A percentile compares a stretch with the other conserved stretches of the same genome.
phyloP scores from a whole-genome alignment of 2,113 vertebrate genomes.

The Nipponia nippon region DNA sequence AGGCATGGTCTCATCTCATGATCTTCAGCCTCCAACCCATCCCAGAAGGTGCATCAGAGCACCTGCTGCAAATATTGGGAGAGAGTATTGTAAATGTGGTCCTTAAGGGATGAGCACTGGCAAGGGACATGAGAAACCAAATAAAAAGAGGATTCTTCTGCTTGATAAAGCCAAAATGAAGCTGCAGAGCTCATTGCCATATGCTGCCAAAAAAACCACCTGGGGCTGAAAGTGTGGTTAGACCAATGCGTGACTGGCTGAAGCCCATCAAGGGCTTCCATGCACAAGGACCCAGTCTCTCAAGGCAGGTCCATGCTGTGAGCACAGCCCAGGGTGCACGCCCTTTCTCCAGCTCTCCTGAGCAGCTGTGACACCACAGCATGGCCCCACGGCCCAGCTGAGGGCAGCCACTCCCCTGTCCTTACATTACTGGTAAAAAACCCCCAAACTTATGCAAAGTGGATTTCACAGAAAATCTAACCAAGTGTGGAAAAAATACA shows the following conservation, averaged over 20 bases:
- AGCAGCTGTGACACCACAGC: background rate
- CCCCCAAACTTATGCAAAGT: background rate
- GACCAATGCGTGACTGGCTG: background rate
- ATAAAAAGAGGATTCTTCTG: background rate
- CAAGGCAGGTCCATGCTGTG: background rate
- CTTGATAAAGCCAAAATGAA: background rate
- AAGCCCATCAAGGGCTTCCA: background rate
- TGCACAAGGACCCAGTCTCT: background rate
- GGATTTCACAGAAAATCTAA: background rate
- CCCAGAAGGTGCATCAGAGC: background rate
- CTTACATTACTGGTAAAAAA: background rate
- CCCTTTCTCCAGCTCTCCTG: background rate
- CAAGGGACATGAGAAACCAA: background rate
- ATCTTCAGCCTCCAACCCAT: background rate
- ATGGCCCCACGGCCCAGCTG: rapidly evolving
- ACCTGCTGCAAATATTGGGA: background rate
- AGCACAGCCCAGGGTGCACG: background rate
- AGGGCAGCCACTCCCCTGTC: background rate
- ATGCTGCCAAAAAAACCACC: background rate
- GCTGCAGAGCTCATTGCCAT: background rate
- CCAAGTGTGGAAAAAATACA: background rate
- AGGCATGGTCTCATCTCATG: background rate
- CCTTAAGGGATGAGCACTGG: no score
- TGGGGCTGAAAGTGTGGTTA: no score
- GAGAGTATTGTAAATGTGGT: background rate